Conservation (phyloP, 2,113 vertebrate species). For the Pyxicephalus adspersus region DNA sequence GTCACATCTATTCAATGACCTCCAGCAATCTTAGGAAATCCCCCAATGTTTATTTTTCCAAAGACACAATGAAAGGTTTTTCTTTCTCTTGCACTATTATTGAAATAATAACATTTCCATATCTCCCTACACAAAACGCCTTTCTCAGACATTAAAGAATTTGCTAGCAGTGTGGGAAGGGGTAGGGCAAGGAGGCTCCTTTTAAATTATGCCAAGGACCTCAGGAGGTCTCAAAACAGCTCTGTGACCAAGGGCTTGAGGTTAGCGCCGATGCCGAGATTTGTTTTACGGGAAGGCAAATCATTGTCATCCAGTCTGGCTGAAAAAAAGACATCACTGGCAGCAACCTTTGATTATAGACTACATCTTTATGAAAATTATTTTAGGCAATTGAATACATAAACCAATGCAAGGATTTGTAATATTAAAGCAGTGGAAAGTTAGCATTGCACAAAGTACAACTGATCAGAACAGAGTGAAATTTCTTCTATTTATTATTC, state of each 20-base stretch:
- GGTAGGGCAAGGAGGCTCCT: constrained; percentile 15
- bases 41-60: background rate
- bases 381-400: background rate
- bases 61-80: background rate
- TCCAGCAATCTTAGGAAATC: background rate
- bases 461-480: too few relatives aligned
- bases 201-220: constrained; percentile 35
- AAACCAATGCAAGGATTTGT: too few relatives aligned
- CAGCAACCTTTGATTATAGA: constrained; percentile 1
- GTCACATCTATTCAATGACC: background rate
- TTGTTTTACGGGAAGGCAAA: background rate
- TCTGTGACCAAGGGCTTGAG: background rate
- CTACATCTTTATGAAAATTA: background rate
- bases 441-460: too few relatives aligned
- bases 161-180: constrained; percentile 7
- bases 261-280: constrained; percentile 17
- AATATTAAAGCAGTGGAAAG: too few relatives aligned
- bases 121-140: background rate
- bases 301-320: constrained; percentile 15
- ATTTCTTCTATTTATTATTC: too few relatives aligned
- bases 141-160: constrained; percentile 8
- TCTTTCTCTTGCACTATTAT: background rate
- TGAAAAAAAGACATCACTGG: constrained; percentile 2
- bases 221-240: constrained; percentile 31
- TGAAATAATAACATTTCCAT: background rate